Base-by-base conservation (phyloP, 64 coral and sea anemone genomes). In the Actinia equina region DNA sequence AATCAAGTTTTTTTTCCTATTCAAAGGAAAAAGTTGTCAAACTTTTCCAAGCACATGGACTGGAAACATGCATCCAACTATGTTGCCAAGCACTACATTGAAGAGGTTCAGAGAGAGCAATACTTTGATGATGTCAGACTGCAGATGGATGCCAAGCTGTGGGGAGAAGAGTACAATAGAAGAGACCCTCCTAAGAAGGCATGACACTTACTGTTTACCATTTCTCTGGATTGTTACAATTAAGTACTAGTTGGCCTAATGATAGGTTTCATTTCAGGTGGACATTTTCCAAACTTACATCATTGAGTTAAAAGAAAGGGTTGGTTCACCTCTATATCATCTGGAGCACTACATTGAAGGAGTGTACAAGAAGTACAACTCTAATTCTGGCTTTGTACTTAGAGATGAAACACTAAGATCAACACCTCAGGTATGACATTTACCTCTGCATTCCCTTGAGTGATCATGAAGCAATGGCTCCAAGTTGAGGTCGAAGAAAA, bases 111-210 rank as follows among this genome's bases (percentile, higher is more conserved):
- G 0, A 93, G 93, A 76, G 86, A 93, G 23, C 83, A 89, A 10
- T 99, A 99, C 25, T 93, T 99, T 87, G 93, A 93, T 91, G 97
- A 99, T 74, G 97, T 99, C 6, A 90, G 91, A 80, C 52, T 99
- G 53, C 97, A 99, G 82, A 99, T 99, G 97, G 94, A 99, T 99
- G 97, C 97, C 5, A 99, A 99, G 52, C 93, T 99, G 1, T 99
- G 97, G 97, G 97, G 97, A 23, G 97, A 99, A 85, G 97, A 99
- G 82, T 99, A 91, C 59, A 99, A 95, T 82, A 90, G 97, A 69
- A 86, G 91, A 22, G 89, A 95, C 55, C 93, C 97, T 79, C 97
- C 97, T 10, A 99, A 99, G 90, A 99, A 99, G 88, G 97, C 95
- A 91, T 53, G 86, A 77, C 83, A 18, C n/a, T 23, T 76, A 17